phyloP scores from a whole-genome alignment of 2,797 vertebrate species.

The Liasis olivaceus region DNA sequence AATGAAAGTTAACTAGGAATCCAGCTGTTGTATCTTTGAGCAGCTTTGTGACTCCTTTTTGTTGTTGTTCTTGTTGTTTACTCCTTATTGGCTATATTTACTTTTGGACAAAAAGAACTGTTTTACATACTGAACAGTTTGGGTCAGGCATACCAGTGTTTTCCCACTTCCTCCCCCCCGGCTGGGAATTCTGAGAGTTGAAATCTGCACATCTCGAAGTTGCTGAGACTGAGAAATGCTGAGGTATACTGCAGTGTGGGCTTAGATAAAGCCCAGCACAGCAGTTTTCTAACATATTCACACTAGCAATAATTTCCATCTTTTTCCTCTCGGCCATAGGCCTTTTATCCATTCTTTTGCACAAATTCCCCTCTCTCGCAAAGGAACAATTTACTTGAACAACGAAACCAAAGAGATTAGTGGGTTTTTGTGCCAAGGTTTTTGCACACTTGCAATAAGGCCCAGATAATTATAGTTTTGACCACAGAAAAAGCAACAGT shows the following conservation, averaged over 20 bases:
- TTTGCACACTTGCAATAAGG: not conserved
- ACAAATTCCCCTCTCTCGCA: not conserved
- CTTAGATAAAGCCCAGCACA: not conserved
- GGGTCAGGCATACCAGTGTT: not conserved
- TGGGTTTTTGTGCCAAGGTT: not conserved
- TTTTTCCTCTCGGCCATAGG: not conserved
- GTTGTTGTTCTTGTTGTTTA: not conserved
- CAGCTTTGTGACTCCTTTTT: not conserved
- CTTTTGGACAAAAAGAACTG: not conserved
- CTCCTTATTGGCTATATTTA: not conserved
- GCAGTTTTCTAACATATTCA: not conserved
- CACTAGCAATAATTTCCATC: not conserved
- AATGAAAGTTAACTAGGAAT: not conserved
- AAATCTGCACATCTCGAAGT: not conserved
- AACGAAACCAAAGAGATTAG: not conserved
- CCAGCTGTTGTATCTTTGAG: too few relatives aligned
- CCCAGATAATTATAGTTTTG: not conserved
- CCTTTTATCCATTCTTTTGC: not conserved
- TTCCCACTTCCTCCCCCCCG: not conserved
- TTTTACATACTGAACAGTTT: not conserved
- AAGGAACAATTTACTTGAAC: not conserved
- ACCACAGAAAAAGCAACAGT: not conserved
- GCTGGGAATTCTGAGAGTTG: not conserved
- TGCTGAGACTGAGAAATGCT: not conserved
- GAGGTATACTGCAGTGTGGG: not conserved